Evolutionary conservation across 2,888 invertebrate genomes (phyloP), one percentile per base, ranked within the genome.

Genomic region (Siphlonurus alternatus): DNA sequence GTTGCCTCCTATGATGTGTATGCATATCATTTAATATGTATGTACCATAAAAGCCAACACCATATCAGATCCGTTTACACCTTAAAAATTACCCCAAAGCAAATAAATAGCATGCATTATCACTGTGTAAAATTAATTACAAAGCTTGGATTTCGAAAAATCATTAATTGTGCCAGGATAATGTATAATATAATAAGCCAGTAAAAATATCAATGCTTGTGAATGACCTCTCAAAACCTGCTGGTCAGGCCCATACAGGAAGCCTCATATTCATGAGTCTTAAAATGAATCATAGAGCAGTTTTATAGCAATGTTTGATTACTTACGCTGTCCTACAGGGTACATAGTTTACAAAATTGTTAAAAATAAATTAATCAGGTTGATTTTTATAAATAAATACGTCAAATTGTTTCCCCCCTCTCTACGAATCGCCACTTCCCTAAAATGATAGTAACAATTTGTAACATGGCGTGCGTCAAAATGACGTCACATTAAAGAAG

Each of bases 241-340:
- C 38, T 38, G 38, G 38, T n/a, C 38, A 38, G 38, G 15, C 38
- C 5, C 15, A 5, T 5, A 38, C 15, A 38, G 7, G 38, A 38
- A 38, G 38, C 38, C 38, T 38, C 38, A 5, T 15, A 10, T 38
- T 38, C 38, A 23, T 24, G 23, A 19, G 23, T 15, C 60, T 60
- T 23, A 23, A 23, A 60, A 60, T 23, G 18, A n/a, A 22, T 60
- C 25, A 19, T 60, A 60, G n/a, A 19, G 60, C 19, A 23, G 15
- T 60, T 60, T 61, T 3, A 38, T 1, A 25, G 19, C 25, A 20
- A 59, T 38, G 23, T 15, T 7, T 54, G 53, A 60, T 54, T 75
- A 83, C 83, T 83, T 79, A 83, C 83, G 82, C 77, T 83, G 83
- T 74, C 83, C 83, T 75, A 83, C 83, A 73, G 83, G 83, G 79